Percentiles rank a stretch among this genome's conserved stretches.
Evolutionary conservation across 2,888 invertebrate genomes (phyloP).

Genomic region (Tetropium fuscum): DNA sequence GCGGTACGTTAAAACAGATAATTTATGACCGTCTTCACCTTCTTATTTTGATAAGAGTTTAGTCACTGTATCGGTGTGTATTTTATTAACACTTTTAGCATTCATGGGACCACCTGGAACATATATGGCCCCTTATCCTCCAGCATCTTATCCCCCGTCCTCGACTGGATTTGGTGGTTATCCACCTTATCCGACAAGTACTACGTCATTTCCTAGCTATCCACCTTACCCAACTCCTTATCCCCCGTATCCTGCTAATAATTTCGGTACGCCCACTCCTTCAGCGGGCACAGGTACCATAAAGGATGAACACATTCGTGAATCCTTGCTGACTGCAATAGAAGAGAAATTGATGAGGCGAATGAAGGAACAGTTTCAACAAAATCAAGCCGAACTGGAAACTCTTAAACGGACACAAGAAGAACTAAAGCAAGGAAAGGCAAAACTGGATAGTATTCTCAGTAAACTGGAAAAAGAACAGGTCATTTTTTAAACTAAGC

Average conservation of each 20-base stretch:
- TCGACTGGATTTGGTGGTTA: slow-evolving; percentile 37
- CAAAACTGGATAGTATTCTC: slow-evolving; percentile 84
- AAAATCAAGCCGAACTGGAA: slow-evolving; percentile 92
- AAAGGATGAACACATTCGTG: slow-evolving; percentile 94
- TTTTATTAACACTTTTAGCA: slow-evolving; percentile 55
- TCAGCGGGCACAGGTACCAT: slow-evolving; percentile 80
- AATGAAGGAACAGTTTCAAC: slow-evolving; percentile 90
- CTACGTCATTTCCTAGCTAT: slow-evolving; percentile 33
- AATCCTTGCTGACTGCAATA: slow-evolving; percentile 93
- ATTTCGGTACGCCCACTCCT: slow-evolving; percentile 56
- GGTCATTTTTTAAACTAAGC: too few species aligned
- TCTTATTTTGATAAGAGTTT: too few species aligned
- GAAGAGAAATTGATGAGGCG: slow-evolving; percentile 92
- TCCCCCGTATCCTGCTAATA: slow-evolving; percentile 48
- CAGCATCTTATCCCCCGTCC: slow-evolving; percentile 39
- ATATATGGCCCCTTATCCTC: slow-evolving; percentile 51
- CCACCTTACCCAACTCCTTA: slow-evolving; percentile 43
- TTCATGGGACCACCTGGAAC: slow-evolving; percentile 62
- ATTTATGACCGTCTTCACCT: too few species aligned
- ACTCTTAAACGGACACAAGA: slow-evolving; percentile 88
- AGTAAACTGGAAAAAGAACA: slow-evolving; percentile 81
- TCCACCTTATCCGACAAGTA: slow-evolving; percentile 44
- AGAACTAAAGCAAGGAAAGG: slow-evolving; percentile 87
- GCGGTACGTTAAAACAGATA: too few species aligned
- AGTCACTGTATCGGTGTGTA: too few species aligned